Percentiles rank a stretch among this genome's conserved stretches.
phyloP scores from a whole-genome alignment of 2,888 invertebrate species.

The Epinotia brunnichana region DNA sequence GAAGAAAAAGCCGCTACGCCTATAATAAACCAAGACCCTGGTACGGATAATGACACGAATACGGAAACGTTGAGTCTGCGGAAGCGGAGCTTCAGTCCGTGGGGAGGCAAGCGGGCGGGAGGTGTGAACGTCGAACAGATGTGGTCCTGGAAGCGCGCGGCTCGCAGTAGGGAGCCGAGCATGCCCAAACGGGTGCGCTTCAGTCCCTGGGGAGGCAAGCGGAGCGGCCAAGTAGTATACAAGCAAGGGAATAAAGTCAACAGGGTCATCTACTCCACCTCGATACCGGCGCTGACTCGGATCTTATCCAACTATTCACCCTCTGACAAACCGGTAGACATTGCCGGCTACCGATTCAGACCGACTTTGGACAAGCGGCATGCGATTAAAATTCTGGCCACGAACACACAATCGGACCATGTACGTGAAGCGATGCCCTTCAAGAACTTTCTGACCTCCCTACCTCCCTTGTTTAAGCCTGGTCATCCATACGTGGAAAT shows the following conservation, averaged over 20 bases:
- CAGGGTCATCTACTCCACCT: constrained; percentile 69
- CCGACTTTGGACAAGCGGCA: constrained; percentile 67
- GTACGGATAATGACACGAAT: constrained; percentile 59
- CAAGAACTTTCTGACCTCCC: constrained; percentile 63
- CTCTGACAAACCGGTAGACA: constrained; percentile 55
- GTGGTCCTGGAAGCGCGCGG: constrained; percentile 75
- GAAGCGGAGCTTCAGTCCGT: constrained; percentile 76
- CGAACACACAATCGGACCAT: constrained; percentile 63
- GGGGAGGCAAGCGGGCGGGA: constrained; percentile 73
- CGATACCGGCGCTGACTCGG: constrained; percentile 69
- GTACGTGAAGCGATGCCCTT: constrained; percentile 69
- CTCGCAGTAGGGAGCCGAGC: constrained; percentile 68
- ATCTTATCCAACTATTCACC: constrained; percentile 70
- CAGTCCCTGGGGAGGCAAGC: constrained; percentile 79
- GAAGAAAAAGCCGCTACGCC: constrained; percentile 50
- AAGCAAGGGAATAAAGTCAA: constrained; percentile 68
- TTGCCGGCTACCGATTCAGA: constrained; percentile 67
- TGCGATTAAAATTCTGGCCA: constrained; percentile 68
- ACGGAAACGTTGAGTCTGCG: constrained; percentile 52
- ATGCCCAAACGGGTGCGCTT: constrained; percentile 80
- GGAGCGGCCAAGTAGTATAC: constrained; percentile 73
- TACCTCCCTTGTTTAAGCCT: constrained; percentile 68
- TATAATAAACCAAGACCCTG: constrained; percentile 51
- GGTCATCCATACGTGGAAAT: constrained; percentile 74
- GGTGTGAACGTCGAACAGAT: constrained; percentile 57